These are phyloP conservation scores for Centrocercus urophasianus DNA, from an alignment of 2,113 vertebrate genomes.

Conservation along the genomic window DNA sequence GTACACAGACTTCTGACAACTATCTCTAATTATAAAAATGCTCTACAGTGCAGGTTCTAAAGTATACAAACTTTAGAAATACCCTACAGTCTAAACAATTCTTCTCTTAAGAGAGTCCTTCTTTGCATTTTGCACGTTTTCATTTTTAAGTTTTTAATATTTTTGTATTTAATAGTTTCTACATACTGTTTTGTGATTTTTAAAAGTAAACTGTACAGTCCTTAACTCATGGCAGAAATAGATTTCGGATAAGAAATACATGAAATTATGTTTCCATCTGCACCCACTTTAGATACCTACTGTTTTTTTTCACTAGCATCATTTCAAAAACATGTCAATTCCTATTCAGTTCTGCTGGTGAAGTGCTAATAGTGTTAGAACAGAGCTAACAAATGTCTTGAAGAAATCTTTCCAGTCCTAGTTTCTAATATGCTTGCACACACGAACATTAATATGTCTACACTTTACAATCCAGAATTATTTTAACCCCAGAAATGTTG, in stretches of 20 bases:
- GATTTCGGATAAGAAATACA: neutral
- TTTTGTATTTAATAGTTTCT: neutral
- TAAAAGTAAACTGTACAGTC: neutral
- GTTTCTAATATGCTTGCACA: neutral
- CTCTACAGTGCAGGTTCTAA: neutral
- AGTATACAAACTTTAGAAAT: neutral
- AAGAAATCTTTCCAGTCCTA: neutral
- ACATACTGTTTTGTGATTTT: neutral
- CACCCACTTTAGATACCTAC: neutral
- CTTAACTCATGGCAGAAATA: neutral
- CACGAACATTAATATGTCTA: fast-evolving
- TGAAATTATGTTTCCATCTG: neutral
- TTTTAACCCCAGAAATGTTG: neutral
- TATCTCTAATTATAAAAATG: neutral
- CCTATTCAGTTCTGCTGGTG: neutral
- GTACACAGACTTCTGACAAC: neutral
- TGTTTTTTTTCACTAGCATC: neutral
- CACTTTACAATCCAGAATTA: neutral
- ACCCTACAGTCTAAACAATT: neutral
- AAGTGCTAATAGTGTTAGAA: neutral
- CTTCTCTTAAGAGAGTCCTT: neutral
- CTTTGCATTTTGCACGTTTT: neutral
- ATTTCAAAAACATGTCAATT: neutral
- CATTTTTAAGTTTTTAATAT: neutral
- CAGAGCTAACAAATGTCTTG: neutral